Percentiles rank a stretch among this genome's conserved stretches.
phyloP scores from a whole-genome alignment of 1,140 invertebrate genomes.

The Bursaphelenchus mucronatus region DNA sequence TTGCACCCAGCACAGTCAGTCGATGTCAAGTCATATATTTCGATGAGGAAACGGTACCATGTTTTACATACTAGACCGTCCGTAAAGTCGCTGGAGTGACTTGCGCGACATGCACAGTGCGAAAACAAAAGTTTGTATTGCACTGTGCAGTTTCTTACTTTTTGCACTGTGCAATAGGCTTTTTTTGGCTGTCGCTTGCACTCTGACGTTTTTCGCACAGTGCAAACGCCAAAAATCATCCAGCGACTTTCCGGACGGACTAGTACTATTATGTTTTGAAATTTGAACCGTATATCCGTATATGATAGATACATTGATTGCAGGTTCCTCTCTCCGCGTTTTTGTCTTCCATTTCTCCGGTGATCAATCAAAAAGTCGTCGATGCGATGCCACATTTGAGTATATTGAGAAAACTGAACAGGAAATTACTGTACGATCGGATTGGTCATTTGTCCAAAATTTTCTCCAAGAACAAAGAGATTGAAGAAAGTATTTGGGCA shows the following conservation, averaged over 20 bases:
- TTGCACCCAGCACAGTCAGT: slow-evolving; percentile 37
- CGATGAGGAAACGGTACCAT: slow-evolving; percentile 31
- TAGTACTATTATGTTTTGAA: background rate
- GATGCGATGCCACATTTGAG: background rate
- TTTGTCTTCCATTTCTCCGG: background rate
- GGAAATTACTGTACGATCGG: slow-evolving; percentile 22
- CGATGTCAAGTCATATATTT: slow-evolving; percentile 41
- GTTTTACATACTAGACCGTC: no score
- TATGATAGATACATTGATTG: background rate
- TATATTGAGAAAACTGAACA: background rate
- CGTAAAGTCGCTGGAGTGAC: no score
- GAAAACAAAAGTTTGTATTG: no score
- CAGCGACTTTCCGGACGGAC: no score
- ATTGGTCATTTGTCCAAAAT: slow-evolving; percentile 16
- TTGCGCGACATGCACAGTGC: no score
- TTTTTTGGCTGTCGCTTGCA: no score
- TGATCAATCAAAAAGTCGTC: background rate
- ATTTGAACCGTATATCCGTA: background rate
- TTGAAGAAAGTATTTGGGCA: background rate
- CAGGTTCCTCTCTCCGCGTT: background rate
- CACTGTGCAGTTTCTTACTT: no score
- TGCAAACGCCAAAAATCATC: no score
- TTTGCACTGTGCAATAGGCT: no score
- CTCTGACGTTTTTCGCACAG: no score
- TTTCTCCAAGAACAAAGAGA: slow-evolving; percentile 9